These are phyloP conservation scores for Lophius americanus DNA, from an alignment of 2,797 vertebrate species.

Conservation along the genomic window DNA sequence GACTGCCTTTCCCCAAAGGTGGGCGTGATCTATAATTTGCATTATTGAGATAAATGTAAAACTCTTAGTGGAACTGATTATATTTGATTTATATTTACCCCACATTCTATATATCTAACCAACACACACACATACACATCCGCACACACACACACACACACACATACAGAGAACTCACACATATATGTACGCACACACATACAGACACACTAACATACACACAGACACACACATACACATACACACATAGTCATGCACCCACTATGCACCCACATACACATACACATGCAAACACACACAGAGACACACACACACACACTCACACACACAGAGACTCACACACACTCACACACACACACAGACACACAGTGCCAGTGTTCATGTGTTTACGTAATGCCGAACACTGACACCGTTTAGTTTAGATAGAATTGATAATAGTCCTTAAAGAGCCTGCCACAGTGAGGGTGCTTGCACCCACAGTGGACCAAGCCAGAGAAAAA, in stretches of 20 bases:
- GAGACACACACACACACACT: conserved; percentile 11
- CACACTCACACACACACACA: conserved; percentile 18
- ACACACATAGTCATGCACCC: conserved; percentile 19
- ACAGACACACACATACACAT: conserved; percentile 16
- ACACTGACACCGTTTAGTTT: conserved; percentile 69
- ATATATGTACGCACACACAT: conserved; percentile 1
- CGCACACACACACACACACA: conserved; percentile 4
- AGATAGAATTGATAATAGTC: conserved; percentile 75
- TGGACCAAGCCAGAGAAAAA: conserved; percentile 59
- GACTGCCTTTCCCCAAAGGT: neutral
- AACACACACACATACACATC: conserved; percentile 8
- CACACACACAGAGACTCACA: conserved; percentile 8
- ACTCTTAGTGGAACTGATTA: neutral
- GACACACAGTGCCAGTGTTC: conserved; percentile 41
- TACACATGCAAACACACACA: neutral
- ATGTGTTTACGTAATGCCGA: conserved; percentile 48
- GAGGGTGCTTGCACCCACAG: conserved; percentile 44
- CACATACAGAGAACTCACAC: conserved; percentile 12
- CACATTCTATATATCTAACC: conserved; percentile 2
- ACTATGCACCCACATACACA: neutral
- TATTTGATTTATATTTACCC: conserved; percentile 12
- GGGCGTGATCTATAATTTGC: neutral
- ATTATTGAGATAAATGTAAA: neutral
- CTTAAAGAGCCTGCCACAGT: conserved; percentile 62
- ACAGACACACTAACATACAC: conserved; percentile 23